These are phyloP conservation scores for Acanthis flammea DNA, from an alignment of 2,797 vertebrate genomes.

Conservation along the genomic window DNA sequence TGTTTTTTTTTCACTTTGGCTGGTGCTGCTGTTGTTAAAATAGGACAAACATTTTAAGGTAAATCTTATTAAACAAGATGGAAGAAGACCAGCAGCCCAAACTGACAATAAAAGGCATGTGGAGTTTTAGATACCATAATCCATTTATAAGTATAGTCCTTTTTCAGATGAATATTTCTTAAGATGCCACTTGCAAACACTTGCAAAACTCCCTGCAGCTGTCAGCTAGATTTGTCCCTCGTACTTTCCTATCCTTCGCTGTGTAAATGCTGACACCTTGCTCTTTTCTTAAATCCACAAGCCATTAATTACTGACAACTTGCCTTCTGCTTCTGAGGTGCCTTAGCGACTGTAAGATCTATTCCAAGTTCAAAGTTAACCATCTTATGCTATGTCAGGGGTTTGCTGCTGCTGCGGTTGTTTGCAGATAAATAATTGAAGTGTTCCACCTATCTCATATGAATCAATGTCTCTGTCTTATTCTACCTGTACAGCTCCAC, in stretches of 20 bases:
- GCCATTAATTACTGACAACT: conserved; percentile 26
- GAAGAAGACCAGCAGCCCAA: neutral
- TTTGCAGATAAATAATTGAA: conserved; percentile 44
- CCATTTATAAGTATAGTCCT: conserved; percentile 28
- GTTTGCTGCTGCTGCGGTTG: neutral
- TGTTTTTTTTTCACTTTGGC: neutral
- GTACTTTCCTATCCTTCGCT: neutral
- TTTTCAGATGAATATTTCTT: conserved; percentile 20
- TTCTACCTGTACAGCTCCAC: neutral
- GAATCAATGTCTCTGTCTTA: neutral
- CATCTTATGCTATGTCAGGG: neutral
- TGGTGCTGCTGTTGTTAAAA: neutral
- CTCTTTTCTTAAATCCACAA: conserved; percentile 1
- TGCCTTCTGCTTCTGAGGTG: neutral
- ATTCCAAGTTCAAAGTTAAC: conserved; percentile 12
- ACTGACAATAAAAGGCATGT: neutral
- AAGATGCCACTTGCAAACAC: conserved; percentile 53
- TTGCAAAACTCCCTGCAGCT: conserved; percentile 7
- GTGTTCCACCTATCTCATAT: neutral
- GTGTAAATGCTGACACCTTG: conserved; percentile 3
- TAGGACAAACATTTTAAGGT: neutral
- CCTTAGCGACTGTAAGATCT: neutral
- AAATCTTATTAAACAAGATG: conserved; percentile 19
- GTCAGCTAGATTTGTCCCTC: conserved; percentile 11
- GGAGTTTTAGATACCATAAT: conserved; percentile 42